phyloP scores from a whole-genome alignment of 1,140 invertebrate genomes.

The Potamilus streckersoni region DNA sequence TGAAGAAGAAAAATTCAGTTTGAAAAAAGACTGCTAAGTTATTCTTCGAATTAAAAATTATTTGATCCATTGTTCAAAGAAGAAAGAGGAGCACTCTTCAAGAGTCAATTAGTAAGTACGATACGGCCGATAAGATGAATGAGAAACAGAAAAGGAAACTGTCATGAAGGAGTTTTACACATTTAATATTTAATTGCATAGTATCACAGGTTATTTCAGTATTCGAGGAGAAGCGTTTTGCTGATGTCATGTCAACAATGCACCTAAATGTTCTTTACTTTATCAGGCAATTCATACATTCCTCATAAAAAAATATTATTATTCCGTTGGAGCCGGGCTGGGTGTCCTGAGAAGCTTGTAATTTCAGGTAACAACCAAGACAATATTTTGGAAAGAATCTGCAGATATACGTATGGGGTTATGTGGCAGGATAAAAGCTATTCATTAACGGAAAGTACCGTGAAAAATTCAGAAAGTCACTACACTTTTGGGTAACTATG shows the following conservation, averaged over 20 bases:
- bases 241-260: not conserved
- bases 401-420: conserved; percentile 5
- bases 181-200: too few species aligned
- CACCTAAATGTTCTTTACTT: conserved; percentile 9
- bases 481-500: conserved; percentile 26
- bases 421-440: not conserved
- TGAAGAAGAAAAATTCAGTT: too few species aligned
- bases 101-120: too few species aligned
- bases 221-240: not conserved
- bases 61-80: too few species aligned
- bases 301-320: conserved; percentile 10
- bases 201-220: too few species aligned
- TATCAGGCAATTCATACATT: conserved; percentile 10
- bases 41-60: too few species aligned
- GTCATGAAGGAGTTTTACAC: too few species aligned
- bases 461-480: not conserved
- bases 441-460: not conserved
- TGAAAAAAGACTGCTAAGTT: too few species aligned
- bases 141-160: too few species aligned
- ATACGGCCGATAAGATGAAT: too few species aligned
- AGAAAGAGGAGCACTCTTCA: too few species aligned
- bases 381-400: conserved; percentile 4
- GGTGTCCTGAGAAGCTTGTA: conserved; percentile 21
- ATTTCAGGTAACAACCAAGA: conserved; percentile 21
- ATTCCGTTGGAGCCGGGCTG: conserved; percentile 14